These are phyloP conservation scores for Xanthia togata DNA, from an alignment of 2,888 invertebrate species.

Conservation along the genomic window DNA sequence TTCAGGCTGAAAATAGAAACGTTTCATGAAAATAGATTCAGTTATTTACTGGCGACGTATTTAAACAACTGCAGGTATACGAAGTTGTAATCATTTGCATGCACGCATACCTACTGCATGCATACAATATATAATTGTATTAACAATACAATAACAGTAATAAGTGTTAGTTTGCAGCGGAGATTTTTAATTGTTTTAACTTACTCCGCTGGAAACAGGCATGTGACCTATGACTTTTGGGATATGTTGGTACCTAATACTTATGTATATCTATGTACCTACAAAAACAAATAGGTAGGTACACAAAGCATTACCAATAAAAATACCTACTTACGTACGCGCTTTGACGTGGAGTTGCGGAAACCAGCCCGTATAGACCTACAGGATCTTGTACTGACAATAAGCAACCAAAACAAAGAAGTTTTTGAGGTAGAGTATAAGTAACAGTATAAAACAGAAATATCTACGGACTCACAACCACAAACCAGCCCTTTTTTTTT, in stretches of 20 bases:
- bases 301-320: background rate
- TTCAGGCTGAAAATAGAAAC: slow-evolving; percentile 40
- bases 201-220: too few relatives aligned
- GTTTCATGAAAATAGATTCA: slow-evolving; percentile 35
- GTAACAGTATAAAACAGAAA: too few relatives aligned
- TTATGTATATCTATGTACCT: background rate
- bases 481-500: too few relatives aligned
- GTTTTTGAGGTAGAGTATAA: too few relatives aligned
- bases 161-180: background rate
- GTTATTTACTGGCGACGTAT: slow-evolving; percentile 35
- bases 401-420: too few relatives aligned
- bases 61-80: background rate
- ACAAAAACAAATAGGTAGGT: background rate
- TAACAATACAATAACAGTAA: background rate
- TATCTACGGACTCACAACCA: too few relatives aligned
- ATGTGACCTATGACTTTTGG: background rate
- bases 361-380: too few relatives aligned
- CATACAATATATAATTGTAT: slow-evolving; percentile 3
- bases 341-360: too few relatives aligned
- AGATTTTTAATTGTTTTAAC: too few relatives aligned
- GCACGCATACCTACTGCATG: slow-evolving; percentile 17
- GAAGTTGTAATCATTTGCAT: slow-evolving; percentile 28
- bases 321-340: too few relatives aligned
- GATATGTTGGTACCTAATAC: too few relatives aligned
- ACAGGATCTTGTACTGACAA: too few relatives aligned